These are phyloP conservation scores for Sisyra nigra DNA, from an alignment of 2,888 invertebrate genomes.

Conservation along the genomic window DNA sequence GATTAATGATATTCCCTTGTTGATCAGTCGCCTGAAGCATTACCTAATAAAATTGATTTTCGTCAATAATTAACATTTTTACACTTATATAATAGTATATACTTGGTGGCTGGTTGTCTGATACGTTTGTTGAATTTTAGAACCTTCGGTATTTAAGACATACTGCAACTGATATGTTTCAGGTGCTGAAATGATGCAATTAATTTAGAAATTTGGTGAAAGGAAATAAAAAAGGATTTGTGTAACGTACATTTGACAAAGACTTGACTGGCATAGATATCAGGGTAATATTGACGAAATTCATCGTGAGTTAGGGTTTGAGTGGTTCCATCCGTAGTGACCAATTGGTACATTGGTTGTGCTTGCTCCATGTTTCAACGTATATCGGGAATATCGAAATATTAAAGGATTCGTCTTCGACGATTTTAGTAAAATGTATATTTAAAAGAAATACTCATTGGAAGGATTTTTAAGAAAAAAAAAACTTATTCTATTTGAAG, in stretches of 20 bases:
- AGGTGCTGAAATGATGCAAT: not conserved
- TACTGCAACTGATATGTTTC: constrained; percentile 3
- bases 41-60: constrained; percentile 4
- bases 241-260: not conserved
- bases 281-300: constrained; percentile 45
- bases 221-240: not conserved
- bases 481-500: too few relatives aligned
- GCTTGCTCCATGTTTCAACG: constrained; percentile 45
- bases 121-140: constrained; percentile 1
- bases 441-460: too few relatives aligned
- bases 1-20: constrained; percentile 3
- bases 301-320: constrained; percentile 39
- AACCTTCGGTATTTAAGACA: constrained; percentile 3
- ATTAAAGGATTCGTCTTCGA: too few relatives aligned
- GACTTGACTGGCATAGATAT: constrained; percentile 27
- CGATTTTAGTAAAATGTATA: too few relatives aligned
- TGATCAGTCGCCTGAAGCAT: constrained; percentile 6
- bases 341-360: constrained; percentile 42
- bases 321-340: constrained; percentile 36
- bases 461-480: too few relatives aligned
- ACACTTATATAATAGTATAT: too few relatives aligned
- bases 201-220: not conserved
- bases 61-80: not conserved
- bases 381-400: constrained; percentile 1
- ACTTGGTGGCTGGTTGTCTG: not conserved